These are phyloP conservation scores for Ophion slaviceki DNA, from an alignment of 2,888 invertebrate genomes.

Conservation along the genomic window DNA sequence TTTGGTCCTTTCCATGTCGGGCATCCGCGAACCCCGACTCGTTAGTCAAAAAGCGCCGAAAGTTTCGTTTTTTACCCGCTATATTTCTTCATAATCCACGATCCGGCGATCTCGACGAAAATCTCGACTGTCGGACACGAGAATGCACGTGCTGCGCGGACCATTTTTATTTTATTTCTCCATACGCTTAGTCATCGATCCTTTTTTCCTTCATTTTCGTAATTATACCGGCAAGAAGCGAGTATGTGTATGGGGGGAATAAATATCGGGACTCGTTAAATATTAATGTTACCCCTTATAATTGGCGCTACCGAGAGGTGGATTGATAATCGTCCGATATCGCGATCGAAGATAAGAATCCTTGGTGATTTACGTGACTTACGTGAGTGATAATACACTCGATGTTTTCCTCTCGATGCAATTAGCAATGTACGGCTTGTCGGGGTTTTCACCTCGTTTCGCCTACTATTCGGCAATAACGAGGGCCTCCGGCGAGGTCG, in stretches of 20 bases:
- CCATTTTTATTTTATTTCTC: slow-evolving; percentile 18
- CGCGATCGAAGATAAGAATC: slow-evolving; percentile 40
- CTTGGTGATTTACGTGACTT: slow-evolving; percentile 21
- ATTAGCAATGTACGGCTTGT: neutral
- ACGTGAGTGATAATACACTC: neutral
- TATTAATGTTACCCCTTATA: slow-evolving; percentile 51
- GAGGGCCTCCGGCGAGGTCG: neutral
- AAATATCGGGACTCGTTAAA: slow-evolving; percentile 52
- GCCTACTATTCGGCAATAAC: neutral
- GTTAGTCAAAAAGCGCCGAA: slow-evolving; percentile 37
- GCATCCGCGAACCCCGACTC: slow-evolving; percentile 34
- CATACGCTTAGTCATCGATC: slow-evolving; percentile 38
- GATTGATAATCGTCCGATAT: slow-evolving; percentile 35
- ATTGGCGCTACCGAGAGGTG: slow-evolving; percentile 38
- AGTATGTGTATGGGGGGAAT: slow-evolving; percentile 31
- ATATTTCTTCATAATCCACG: slow-evolving; percentile 65
- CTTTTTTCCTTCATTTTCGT: slow-evolving; percentile 24
- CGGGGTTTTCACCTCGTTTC: neutral
- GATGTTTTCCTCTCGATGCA: neutral
- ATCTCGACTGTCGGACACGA: slow-evolving; percentile 50
- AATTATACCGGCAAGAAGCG: slow-evolving; percentile 22
- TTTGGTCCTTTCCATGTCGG: slow-evolving; percentile 33
- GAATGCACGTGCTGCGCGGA: slow-evolving; percentile 45
- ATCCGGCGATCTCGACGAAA: slow-evolving; percentile 59
- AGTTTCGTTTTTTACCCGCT: slow-evolving; percentile 25